Conservation (phyloP, 2,797 vertebrate genomes). For the Neostethus bicornis region DNA sequence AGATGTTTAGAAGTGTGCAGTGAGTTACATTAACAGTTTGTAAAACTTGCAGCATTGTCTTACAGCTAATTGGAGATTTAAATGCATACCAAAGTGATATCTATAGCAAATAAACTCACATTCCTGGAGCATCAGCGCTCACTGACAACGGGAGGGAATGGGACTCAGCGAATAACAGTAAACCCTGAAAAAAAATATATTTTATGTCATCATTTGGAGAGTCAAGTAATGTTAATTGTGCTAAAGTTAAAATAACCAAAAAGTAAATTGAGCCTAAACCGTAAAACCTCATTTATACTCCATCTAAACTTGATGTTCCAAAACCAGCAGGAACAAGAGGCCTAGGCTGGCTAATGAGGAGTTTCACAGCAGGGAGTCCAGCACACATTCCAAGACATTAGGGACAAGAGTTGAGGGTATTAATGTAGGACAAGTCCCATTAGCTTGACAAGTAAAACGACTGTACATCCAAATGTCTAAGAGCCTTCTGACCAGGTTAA, state of each 20-base stretch:
- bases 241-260: slow-evolving; percentile 23
- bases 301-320: slow-evolving; percentile 49
- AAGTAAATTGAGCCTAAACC: slow-evolving; percentile 39
- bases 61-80: slow-evolving; percentile 11
- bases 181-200: slow-evolving; percentile 76
- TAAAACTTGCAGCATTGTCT: background rate
- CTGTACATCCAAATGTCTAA: slow-evolving; percentile 33
- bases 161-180: slow-evolving; percentile 88
- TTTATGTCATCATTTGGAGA: background rate
- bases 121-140: slow-evolving; percentile 85
- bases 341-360: slow-evolving; percentile 44
- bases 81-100: slow-evolving; percentile 15
- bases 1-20: background rate
- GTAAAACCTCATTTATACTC: slow-evolving; percentile 50
- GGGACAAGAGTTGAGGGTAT: slow-evolving; percentile 36
- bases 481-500: background rate
- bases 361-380: slow-evolving; percentile 39
- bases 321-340: slow-evolving; percentile 36
- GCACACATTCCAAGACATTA: slow-evolving; percentile 55
- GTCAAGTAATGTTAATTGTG: slow-evolving; percentile 22
- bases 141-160: slow-evolving; percentile 78
- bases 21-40: background rate
- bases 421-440: slow-evolving; percentile 47
- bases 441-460: slow-evolving; percentile 29
- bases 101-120: slow-evolving; percentile 73